Evolutionary conservation across 2,113 vertebrate genomes (phyloP).

Genomic region (Caracal caracal): DNA sequence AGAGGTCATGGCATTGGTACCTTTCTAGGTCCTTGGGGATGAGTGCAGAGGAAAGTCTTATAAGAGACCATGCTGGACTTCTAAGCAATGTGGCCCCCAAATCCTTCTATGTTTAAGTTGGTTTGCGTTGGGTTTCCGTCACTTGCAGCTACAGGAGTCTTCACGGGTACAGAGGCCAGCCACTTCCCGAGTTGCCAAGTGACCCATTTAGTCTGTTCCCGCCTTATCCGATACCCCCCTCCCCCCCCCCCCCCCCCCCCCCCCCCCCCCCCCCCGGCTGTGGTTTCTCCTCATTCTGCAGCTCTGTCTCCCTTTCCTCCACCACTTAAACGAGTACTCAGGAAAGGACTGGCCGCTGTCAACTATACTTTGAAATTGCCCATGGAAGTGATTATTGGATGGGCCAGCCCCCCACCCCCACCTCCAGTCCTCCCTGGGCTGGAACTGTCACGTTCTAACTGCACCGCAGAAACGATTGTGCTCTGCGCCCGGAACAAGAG

Average conservation of each 20-base stretch:
- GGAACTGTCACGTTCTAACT: not conserved
- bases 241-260: fast-evolving
- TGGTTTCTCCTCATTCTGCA: not conserved
- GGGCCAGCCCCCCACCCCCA: too few relatives aligned
- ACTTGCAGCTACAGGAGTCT: not conserved
- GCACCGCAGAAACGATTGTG: too few relatives aligned
- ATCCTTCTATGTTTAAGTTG: not conserved
- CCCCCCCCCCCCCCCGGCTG: not conserved
- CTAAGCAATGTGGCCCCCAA: not conserved
- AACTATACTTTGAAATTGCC: not conserved
- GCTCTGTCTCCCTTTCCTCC: not conserved
- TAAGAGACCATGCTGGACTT: not conserved
- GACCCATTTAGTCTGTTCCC: not conserved
- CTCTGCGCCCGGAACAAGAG: not conserved
- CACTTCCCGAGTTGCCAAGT: not conserved
- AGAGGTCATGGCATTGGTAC: not conserved
- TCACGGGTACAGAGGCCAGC: not conserved
- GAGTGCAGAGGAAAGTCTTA: not conserved
- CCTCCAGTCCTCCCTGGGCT: not conserved
- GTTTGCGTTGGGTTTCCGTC: not conserved
- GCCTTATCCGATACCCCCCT: not conserved
- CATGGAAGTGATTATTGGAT: not conserved
- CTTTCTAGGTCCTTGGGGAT: not conserved
- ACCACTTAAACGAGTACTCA: not conserved
- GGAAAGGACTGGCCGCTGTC: not conserved